Evolutionary conservation across 2,797 vertebrate genomes (phyloP), one percentile per base, ranked within the genome.

Genomic region (Chaetophractus vellerosus): DNA sequence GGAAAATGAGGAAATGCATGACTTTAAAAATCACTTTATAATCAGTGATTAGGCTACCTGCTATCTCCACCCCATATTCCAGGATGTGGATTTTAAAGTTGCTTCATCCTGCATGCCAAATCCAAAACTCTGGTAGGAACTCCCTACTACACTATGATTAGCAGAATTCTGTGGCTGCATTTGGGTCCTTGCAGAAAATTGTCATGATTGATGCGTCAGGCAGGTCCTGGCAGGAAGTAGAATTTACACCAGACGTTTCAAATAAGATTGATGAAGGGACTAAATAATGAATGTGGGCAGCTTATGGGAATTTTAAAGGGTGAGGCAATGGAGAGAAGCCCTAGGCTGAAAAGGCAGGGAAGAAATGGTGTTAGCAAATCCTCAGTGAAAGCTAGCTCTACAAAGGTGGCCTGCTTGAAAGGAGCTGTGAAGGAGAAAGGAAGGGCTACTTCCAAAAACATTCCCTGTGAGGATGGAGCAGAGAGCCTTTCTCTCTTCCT

Each of bases 151-250:
- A 33, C 23, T 55, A 41, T 68, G 79, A 88, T 72, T 93, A 91
- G 64, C 48, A 87, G 45, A 93, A 86, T 61, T 90, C 74, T 86
- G 52, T 92, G 28, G 33, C 36, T 71, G 38, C 26, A 66, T 90
- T 66, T 76, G 81, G 57, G 33, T 83, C 33, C 71, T 82, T 92
- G 80, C 59, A 72, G 50, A 57, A 71, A 72, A 18, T 5, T 66
- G 71, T 66, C 85, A 57, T 9, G 6, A 63, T 24, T 57, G 61
- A 75, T 81, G 28, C 23, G 83, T 75, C 38, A 88, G 84, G 59
- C 69, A 72, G 59, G 31, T 78, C 33, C 21, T 89, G 59, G 63
- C 80, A 75, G 59, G 31, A 80, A 90, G 52, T 1, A 72, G 41
- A 87, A 81, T 82, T 76, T 18, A 19, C 66, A 63, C 18, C 68